Evolutionary conservation across 2,113 vertebrate species (phyloP).

Genomic region (Otus sunia): DNA sequence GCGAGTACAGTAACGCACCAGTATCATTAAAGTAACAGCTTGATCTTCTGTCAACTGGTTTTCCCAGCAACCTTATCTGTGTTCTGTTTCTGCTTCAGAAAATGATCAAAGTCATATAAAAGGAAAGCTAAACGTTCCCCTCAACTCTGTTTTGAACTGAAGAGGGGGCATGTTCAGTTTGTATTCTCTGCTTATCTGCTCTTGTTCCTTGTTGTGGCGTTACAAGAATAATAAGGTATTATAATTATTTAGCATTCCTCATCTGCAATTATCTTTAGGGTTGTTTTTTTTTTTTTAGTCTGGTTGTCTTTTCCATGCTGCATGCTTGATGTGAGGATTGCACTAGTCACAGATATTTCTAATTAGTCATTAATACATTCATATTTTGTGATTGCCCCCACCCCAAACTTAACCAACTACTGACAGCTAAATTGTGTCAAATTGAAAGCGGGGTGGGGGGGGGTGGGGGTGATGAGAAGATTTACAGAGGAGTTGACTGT

Average conservation of each 20-base stretch:
- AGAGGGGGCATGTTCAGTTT: background rate
- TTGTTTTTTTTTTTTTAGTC: background rate
- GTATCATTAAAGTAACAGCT: background rate
- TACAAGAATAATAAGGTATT: background rate
- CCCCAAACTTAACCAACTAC: background rate
- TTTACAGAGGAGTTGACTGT: background rate
- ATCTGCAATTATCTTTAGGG: background rate
- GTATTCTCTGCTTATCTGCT: conserved; percentile 25
- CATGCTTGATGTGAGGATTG: background rate
- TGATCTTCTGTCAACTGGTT: conserved; percentile 11
- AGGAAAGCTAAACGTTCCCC: background rate
- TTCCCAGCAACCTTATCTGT: conserved; percentile 32
- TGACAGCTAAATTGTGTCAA: background rate
- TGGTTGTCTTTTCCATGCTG: background rate
- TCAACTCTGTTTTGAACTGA: background rate
- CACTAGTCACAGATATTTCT: background rate
- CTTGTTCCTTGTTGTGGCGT: conserved; percentile 6
- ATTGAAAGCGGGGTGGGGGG: too few relatives aligned
- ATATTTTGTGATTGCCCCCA: background rate
- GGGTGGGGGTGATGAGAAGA: background rate
- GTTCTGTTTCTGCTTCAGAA: conserved; percentile 10
- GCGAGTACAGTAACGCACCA: background rate
- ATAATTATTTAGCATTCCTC: conserved; percentile 14
- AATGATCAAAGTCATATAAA: conserved; percentile 40
- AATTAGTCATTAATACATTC: background rate